Percentiles rank a stretch among this genome's conserved stretches.
These are phyloP conservation scores for Polymixis lichenea DNA, from an alignment of 2,888 invertebrate species.

Conservation along the genomic window DNA sequence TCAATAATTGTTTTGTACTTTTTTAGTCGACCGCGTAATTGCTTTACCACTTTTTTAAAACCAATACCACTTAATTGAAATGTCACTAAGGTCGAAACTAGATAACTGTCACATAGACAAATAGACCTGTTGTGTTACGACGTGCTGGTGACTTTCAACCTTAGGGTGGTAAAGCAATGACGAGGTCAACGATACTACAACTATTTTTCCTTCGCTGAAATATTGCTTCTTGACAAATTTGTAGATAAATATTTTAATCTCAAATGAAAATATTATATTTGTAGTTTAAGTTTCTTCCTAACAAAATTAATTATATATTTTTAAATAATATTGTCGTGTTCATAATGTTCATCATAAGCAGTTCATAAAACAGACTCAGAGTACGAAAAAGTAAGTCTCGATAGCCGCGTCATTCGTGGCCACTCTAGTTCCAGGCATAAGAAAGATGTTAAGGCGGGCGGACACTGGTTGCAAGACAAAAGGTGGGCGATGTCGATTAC, in stretches of 20 bases:
- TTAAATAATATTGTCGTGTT: neutral
- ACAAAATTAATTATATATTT: neutral
- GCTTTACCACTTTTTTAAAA: neutral
- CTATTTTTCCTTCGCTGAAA: neutral
- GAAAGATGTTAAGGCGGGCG: conserved; percentile 54
- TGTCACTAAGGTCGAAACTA: neutral
- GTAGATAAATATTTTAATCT: neutral
- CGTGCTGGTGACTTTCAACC: neutral
- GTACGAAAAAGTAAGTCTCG: neutral
- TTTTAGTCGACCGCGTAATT: neutral
- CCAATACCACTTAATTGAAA: neutral
- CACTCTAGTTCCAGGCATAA: conserved; percentile 26
- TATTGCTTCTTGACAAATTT: neutral
- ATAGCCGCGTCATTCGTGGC: conserved; percentile 48
- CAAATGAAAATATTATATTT: neutral
- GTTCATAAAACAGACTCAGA: neutral
- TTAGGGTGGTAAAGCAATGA: neutral
- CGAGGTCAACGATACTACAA: neutral
- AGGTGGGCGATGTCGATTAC: conserved; percentile 53
- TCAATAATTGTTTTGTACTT: neutral
- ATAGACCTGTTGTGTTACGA: neutral
- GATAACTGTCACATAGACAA: neutral
- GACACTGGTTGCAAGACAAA: conserved; percentile 53
- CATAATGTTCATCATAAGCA: neutral
- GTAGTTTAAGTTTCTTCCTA: too few species aligned